These are phyloP conservation scores for Australoheros facetus DNA, from an alignment of 2,797 vertebrate species.

Conservation along the genomic window DNA sequence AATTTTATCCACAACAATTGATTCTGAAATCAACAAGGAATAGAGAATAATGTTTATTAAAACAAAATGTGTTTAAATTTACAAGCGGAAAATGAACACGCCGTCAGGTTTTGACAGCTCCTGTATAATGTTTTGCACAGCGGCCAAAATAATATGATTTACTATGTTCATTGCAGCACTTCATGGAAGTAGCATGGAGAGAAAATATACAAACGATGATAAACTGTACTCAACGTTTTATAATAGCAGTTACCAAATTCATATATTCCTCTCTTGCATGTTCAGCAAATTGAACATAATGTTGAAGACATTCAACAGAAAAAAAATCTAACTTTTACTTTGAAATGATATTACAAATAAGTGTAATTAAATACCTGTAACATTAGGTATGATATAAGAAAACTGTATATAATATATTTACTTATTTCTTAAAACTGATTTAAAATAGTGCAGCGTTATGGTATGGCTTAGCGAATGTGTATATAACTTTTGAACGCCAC, in stretches of 20 bases:
- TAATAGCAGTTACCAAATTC: slow-evolving; percentile 37
- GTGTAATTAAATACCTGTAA: not conserved
- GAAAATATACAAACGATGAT: slow-evolving; percentile 49
- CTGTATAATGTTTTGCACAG: slow-evolving; percentile 10
- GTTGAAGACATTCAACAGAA: not conserved
- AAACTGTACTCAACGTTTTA: slow-evolving; percentile 27
- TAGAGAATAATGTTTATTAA: not conserved
- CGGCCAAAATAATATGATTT: slow-evolving; percentile 31
- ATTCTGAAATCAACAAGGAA: not conserved
- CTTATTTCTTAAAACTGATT: slow-evolving; percentile 16
- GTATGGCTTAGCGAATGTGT: slow-evolving; percentile 37
- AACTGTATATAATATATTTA: slow-evolving; percentile 12
- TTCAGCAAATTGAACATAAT: slow-evolving; percentile 25
- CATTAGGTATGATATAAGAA: not conserved
- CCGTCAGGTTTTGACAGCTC: slow-evolving; percentile 11
- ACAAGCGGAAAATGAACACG: slow-evolving; percentile 14
- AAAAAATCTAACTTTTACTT: slow-evolving; percentile 8
- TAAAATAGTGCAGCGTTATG: slow-evolving; percentile 34
- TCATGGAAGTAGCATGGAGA: slow-evolving; percentile 70
- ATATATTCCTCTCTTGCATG: slow-evolving; percentile 46
- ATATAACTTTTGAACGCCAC: slow-evolving; percentile 22
- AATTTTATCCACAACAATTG: not conserved
- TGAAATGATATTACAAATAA: not conserved
- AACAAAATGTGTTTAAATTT: slow-evolving; percentile 12
- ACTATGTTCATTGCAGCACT: slow-evolving; percentile 54